phyloP scores from a whole-genome alignment of 2,888 invertebrate species.

The Pemphredon lugubris region DNA sequence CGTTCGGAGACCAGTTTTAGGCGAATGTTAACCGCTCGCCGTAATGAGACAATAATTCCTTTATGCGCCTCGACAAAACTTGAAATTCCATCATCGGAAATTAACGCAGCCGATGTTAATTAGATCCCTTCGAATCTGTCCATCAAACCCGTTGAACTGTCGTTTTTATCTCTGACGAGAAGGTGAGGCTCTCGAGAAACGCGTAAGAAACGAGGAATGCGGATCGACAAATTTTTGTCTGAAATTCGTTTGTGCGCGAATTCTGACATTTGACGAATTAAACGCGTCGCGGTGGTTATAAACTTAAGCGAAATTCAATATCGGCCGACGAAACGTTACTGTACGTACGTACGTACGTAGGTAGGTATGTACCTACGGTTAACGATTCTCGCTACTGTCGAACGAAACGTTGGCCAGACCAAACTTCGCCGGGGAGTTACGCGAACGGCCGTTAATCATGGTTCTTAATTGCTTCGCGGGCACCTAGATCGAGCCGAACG shows the following conservation, averaged over 20 bases:
- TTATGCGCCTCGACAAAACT: no score
- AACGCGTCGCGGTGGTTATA: neutral
- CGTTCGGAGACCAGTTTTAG: neutral
- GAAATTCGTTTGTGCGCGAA: no score
- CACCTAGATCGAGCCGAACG: conserved; percentile 60
- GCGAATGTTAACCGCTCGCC: conserved; percentile 10
- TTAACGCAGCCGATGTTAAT: no score
- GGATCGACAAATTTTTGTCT: no score
- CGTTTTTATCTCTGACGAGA: no score
- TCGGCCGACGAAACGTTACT: neutral
- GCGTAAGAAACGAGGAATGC: no score
- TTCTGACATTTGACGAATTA: neutral
- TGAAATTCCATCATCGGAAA: no score
- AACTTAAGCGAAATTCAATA: conserved; percentile 21
- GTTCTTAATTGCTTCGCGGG: conserved; percentile 68
- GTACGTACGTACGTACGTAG: neutral
- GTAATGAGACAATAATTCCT: conserved; percentile 15
- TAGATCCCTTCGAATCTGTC: no score
- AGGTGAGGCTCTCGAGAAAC: no score
- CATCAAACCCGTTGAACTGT: no score
- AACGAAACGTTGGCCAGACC: conserved; percentile 38
- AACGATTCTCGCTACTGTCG: conserved; percentile 31
- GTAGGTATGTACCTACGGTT: conserved; percentile 8
- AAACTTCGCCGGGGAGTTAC: conserved; percentile 61
- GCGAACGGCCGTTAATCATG: conserved; percentile 65